phyloP scores from a whole-genome alignment of 2,113 vertebrate genomes.

The Prochilodus magdalenae region DNA sequence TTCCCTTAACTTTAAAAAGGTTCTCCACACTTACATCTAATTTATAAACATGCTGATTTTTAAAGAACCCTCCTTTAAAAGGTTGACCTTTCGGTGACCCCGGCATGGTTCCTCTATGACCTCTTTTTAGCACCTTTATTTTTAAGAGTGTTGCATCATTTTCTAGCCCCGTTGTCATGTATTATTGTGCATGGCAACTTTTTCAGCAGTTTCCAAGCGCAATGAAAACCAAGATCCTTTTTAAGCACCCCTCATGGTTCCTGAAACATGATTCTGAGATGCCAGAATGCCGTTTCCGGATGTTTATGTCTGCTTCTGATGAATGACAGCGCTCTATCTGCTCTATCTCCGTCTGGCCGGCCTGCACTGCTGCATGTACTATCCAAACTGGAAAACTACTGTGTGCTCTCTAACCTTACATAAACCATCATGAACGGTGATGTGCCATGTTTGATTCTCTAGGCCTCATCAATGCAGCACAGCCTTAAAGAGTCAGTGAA shows the following conservation, averaged over 20 bases:
- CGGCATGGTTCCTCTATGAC: background rate
- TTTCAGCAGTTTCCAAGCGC: conserved; percentile 27
- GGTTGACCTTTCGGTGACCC: background rate
- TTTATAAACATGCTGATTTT: too few species aligned
- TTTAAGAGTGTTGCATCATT: conserved; percentile 6
- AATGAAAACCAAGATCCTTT: background rate
- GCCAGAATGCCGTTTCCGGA: background rate
- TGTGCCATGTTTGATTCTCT: conserved; percentile 38
- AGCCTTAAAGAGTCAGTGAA: conserved; percentile 54
- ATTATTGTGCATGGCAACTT: background rate
- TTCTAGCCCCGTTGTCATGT: conserved; percentile 7
- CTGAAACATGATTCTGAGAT: background rate
- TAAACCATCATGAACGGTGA: conserved; percentile 7
- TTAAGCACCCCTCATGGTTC: conserved; percentile 21
- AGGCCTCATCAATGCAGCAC: conserved; percentile 41
- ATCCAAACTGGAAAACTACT: conserved; percentile 34
- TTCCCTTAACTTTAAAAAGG: background rate
- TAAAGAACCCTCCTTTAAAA: too few species aligned
- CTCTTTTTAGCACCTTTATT: background rate
- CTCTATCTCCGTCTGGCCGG: conserved; percentile 3
- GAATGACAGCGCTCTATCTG: conserved; percentile 12
- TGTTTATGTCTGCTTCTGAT: conserved; percentile 24
- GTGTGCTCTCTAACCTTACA: conserved; percentile 19
- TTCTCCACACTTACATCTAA: background rate
- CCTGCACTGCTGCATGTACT: conserved; percentile 50